Percentiles rank a stretch among this genome's conserved stretches.
These are phyloP conservation scores for Camponotus floridanus DNA, from an alignment of 1,140 invertebrate genomes.

Conservation along the genomic window DNA sequence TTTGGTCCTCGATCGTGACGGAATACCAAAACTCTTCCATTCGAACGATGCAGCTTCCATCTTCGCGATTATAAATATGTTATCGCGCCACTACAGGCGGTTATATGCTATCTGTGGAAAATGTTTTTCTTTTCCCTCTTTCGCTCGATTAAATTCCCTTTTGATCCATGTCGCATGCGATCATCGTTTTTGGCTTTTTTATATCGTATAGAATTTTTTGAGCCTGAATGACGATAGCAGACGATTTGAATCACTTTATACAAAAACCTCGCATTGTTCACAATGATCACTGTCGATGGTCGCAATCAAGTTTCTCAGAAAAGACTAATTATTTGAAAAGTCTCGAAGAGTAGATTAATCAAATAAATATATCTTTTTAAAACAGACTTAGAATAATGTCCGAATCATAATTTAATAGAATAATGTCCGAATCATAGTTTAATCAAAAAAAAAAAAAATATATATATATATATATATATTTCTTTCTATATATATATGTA, in stretches of 20 bases:
- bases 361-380: too few relatives aligned
- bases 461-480: background rate
- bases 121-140: background rate
- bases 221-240: background rate
- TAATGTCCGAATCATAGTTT: background rate
- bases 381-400: too few relatives aligned
- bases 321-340: background rate
- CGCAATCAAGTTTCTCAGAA: background rate
- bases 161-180: background rate
- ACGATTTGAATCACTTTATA: background rate
- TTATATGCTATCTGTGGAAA: conserved; percentile 31
- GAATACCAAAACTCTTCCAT: conserved; percentile 33
- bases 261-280: background rate
- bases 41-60: conserved; percentile 22
- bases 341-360: background rate
- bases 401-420: background rate
- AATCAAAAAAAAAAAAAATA: background rate
- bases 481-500: background rate
- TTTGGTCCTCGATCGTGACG: conserved; percentile 56
- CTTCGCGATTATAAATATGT: conserved; percentile 1
- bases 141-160: background rate
- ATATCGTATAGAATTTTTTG: too few relatives aligned
- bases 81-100: background rate
- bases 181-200: background rate
- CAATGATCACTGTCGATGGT: background rate